These are phyloP conservation scores for Oxyruncus cristatus DNA, from an alignment of 2,113 vertebrate genomes.

Conservation along the genomic window DNA sequence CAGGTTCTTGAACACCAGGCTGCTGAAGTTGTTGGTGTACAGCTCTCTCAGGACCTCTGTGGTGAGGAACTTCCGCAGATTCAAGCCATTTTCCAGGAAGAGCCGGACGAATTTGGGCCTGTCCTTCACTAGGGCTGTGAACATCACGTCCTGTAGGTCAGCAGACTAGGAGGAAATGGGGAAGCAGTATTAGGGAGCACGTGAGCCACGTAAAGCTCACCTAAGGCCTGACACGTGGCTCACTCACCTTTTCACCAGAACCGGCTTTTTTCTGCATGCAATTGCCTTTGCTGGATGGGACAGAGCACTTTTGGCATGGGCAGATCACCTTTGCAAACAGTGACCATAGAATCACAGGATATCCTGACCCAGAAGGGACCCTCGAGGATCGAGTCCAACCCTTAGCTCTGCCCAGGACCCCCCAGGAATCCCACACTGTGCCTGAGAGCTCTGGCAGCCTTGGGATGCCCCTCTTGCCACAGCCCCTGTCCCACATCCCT, in stretches of 20 bases:
- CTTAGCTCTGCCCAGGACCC: not conserved
- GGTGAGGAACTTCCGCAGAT: slow-evolving; percentile 84
- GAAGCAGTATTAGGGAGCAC: not conserved
- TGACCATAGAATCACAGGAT: not conserved
- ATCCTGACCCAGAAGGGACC: not conserved
- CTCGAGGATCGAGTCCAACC: not conserved
- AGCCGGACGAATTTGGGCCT: slow-evolving; percentile 91
- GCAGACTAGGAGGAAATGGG: slow-evolving; percentile 75
- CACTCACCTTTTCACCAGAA: not conserved
- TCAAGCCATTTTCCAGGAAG: slow-evolving; percentile 90
- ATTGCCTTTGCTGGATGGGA: not conserved
- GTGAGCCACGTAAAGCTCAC: fast-evolving
- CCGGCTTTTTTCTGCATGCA: not conserved
- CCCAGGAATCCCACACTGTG: not conserved
- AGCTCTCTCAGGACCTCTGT: slow-evolving; percentile 83
- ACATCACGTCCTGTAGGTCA: slow-evolving; percentile 91
- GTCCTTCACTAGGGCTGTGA: slow-evolving; percentile 87
- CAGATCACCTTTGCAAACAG: not conserved
- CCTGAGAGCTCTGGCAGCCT: not conserved
- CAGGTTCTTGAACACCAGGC: slow-evolving; percentile 82
- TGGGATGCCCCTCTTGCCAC: not conserved
- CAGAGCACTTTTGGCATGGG: not conserved
- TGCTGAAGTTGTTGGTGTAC: slow-evolving; percentile 82
- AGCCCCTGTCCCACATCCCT: not conserved
- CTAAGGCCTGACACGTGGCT: not conserved